Conservation (phyloP, 1,140 invertebrate species). For the Lasioglossum baleicum region DNA sequence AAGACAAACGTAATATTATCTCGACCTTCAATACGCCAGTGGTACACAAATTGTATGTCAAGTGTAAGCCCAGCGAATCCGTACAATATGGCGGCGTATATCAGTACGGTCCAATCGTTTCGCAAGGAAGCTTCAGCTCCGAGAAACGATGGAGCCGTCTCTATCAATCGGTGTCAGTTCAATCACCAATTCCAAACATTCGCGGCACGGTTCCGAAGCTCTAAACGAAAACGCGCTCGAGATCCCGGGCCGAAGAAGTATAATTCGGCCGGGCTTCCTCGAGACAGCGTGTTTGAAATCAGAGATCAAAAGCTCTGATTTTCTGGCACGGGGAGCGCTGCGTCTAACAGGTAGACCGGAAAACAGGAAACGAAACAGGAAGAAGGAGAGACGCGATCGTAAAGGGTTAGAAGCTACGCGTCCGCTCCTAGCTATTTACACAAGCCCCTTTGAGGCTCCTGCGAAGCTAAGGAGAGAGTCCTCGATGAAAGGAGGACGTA, state of each 20-base stretch:
- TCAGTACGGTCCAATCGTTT: no score
- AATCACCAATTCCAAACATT: neutral
- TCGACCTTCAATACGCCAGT: no score
- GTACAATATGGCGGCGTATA: no score
- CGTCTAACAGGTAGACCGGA: conserved; percentile 30
- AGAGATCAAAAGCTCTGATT: conserved; percentile 30
- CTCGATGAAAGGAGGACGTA: neutral
- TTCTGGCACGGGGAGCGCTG: neutral
- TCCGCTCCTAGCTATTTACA: conserved; percentile 8
- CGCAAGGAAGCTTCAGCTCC: neutral
- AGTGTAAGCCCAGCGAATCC: no score
- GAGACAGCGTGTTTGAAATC: neutral
- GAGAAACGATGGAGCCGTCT: neutral
- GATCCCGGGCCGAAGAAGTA: neutral
- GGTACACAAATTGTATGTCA: no score
- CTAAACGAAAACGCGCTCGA: neutral
- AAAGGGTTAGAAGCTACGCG: conserved; percentile 27
- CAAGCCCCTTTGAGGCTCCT: neutral
- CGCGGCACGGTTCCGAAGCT: no score
- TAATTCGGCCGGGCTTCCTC: neutral
- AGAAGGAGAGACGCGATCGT: neutral
- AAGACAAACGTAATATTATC: no score
- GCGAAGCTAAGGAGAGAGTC: conserved; percentile 6
- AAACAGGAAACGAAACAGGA: conserved; percentile 15
- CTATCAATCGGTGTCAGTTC: neutral